Evolutionary conservation across 2,113 vertebrate genomes (phyloP), one percentile per base, ranked within the genome.

Genomic region (Thalassoma bifasciatum): DNA sequence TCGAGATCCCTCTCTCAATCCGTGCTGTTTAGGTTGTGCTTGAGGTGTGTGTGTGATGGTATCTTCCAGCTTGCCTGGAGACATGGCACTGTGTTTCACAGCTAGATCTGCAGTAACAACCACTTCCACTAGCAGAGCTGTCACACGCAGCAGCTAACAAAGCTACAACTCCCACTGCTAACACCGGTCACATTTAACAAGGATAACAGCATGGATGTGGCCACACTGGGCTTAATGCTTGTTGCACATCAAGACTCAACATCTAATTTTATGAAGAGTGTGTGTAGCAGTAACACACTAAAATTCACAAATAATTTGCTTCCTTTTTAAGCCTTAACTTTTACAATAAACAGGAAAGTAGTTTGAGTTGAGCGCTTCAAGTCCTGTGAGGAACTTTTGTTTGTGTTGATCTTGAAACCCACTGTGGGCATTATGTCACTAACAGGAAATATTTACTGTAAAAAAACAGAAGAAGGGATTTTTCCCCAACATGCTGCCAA

Each of bases 21-120:
- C 71, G 49, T 1, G 19, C 72, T 68, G 73, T 83, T 83, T 73
- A 79, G 64, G 21, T 36, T 57, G 67, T 53, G 52, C 16, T 23
- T 54, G 49, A 21, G 51, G 34, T 44, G 17, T 40, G 68, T 52
- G 62, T 59, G 66, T 16, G 68, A 85, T 75, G 69, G 75, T 89
- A 83, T 88, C 87, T 85, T 88, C 79, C 70, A 84, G 81, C 79
- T 88, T 82, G 89, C 87, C 84, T 88, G 83, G 78, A 88, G 89
- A 89, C 82, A 90, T 85, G 77, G 83, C 83, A 70, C 86, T 81
- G 89, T 86, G 84, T 86, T 89, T 90, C 89, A 89, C 87, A 89
- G 89, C 86, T 67, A 89, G 82, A 90, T 89, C 82, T 88, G 80
- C 75, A 66, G 76, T 90, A 89, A 90, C 85, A 89, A 86, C 90